phyloP scores from a whole-genome alignment of 2,113 vertebrate genomes.

The Pygoscelis antarcticus region DNA sequence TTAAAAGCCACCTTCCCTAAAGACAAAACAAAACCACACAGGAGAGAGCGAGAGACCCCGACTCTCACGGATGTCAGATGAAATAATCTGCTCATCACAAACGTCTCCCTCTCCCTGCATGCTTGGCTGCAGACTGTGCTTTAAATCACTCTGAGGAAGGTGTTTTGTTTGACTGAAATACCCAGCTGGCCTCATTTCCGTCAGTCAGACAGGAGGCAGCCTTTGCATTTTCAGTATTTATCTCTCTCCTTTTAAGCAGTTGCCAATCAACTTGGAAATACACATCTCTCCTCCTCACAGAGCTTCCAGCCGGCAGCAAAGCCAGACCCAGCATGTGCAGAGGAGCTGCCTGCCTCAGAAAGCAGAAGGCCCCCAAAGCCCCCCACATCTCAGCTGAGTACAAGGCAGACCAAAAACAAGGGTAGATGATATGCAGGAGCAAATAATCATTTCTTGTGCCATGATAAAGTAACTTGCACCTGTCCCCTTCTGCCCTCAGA shows the following conservation, averaged over 20 bases:
- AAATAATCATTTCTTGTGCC: background rate
- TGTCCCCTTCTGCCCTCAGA: rapidly evolving
- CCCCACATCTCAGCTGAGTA: background rate
- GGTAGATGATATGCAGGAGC: background rate
- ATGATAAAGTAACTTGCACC: background rate
- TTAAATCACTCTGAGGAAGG: background rate
- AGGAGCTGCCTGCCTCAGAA: background rate
- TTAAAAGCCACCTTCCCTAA: slow-evolving; percentile 58
- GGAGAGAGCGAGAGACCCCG: background rate
- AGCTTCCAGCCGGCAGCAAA: background rate
- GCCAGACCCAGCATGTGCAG: background rate
- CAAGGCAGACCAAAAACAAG: background rate
- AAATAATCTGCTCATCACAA: background rate
- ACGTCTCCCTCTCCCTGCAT: rapidly evolving
- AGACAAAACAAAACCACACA: background rate
- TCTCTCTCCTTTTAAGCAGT: background rate
- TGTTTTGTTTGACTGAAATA: background rate
- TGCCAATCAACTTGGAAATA: background rate
- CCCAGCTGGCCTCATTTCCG: background rate
- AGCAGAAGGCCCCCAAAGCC: no score
- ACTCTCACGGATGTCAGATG: background rate
- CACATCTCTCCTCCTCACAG: background rate
- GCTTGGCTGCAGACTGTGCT: background rate
- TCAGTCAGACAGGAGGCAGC: background rate
- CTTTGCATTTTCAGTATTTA: background rate